Conservation (phyloP, 2,888 invertebrate genomes). For the Amiota mariae region DNA sequence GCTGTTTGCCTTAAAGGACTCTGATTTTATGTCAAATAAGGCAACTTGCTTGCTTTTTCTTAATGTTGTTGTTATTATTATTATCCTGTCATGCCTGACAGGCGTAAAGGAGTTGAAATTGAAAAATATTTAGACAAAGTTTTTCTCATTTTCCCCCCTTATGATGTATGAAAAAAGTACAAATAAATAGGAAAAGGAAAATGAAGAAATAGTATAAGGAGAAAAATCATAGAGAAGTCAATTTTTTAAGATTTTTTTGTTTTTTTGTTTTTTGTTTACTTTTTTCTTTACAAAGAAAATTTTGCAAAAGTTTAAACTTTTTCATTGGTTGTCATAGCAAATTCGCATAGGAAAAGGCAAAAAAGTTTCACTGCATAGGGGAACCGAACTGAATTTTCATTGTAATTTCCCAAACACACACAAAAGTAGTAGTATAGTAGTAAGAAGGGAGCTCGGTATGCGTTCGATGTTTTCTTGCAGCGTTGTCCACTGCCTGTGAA, state of each 20-base stretch:
- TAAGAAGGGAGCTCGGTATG: background rate
- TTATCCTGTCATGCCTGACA: constrained; percentile 25
- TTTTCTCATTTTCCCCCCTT: background rate
- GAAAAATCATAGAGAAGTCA: constrained; percentile 17
- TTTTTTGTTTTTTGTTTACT: constrained; percentile 14
- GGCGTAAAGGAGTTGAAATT: constrained; percentile 19
- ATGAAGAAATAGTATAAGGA: constrained; percentile 4
- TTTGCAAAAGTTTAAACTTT: constrained; percentile 18
- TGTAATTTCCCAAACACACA: background rate
- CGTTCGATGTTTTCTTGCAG: background rate
- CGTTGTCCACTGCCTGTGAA: background rate
- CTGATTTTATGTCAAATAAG: background rate
- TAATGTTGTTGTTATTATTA: constrained; percentile 10
- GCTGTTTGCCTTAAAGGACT: background rate
- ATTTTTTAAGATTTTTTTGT: constrained; percentile 15
- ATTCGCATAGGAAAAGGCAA: background rate
- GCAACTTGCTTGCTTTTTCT: background rate
- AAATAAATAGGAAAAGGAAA: constrained; percentile 4
- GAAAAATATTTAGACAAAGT: constrained; percentile 30
- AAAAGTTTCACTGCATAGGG: too few species aligned
- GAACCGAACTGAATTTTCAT: too few species aligned
- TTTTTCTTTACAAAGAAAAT: constrained; percentile 1
- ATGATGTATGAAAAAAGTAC: background rate
- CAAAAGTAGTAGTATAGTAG: background rate
- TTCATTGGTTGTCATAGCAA: constrained; percentile 20